phyloP scores from a whole-genome alignment of 1,140 invertebrate species.

The Holotrichia oblita region DNA sequence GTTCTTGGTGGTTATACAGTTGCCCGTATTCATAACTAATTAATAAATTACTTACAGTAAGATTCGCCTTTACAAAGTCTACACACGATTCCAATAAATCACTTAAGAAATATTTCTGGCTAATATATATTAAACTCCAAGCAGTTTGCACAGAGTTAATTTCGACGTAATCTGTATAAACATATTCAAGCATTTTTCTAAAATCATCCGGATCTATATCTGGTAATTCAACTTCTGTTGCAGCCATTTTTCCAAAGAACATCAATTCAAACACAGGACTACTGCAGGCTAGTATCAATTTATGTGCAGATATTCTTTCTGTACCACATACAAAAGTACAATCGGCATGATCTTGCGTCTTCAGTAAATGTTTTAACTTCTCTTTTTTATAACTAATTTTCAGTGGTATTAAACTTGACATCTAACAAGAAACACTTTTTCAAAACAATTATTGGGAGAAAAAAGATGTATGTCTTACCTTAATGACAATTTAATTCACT shows the following conservation, averaged over 20 bases:
- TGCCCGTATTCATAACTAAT: slow-evolving; percentile 66
- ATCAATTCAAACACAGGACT: slow-evolving; percentile 83
- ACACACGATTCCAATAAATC: slow-evolving; percentile 64
- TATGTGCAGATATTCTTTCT: slow-evolving; percentile 69
- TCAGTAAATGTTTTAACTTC: slow-evolving; percentile 41
- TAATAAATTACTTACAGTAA: slow-evolving; percentile 65
- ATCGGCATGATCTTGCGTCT: slow-evolving; percentile 63
- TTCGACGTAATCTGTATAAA: slow-evolving; percentile 65
- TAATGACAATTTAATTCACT: background rate
- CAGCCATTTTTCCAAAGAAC: slow-evolving; percentile 73
- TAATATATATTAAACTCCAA: slow-evolving; percentile 66
- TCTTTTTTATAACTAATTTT: slow-evolving; percentile 27
- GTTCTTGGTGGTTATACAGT: slow-evolving; percentile 63
- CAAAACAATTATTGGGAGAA: background rate
- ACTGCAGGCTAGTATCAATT: slow-evolving; percentile 72
- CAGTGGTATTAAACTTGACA: background rate
- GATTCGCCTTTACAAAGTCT: slow-evolving; percentile 62
- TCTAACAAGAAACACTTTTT: background rate
- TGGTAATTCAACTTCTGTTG: slow-evolving; percentile 61
- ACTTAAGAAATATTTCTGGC: slow-evolving; percentile 67
- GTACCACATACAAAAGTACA: slow-evolving; percentile 65
- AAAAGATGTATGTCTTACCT: background rate
- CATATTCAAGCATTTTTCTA: slow-evolving; percentile 65
- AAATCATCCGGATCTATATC: slow-evolving; percentile 67
- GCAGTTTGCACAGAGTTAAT: slow-evolving; percentile 64